phyloP scores from a whole-genome alignment of 1,140 invertebrate genomes.

The fruit fly (Drosophila melanogaster) region Release_6_plus_ISO1_MT NC_004354.4:20371001-20371500 shows the following conservation, averaged over 20 bases:
- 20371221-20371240: slow-evolving; percentile 34
- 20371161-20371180: not conserved
- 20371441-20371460: slow-evolving; percentile 71
- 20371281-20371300: slow-evolving; percentile 78
- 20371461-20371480: slow-evolving; percentile 15
- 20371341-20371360: slow-evolving; percentile 42
- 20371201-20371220: slow-evolving; percentile 11
- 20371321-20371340: slow-evolving; percentile 43
- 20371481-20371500: not conserved
- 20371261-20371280: slow-evolving; percentile 27
- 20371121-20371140: slow-evolving; percentile 49
- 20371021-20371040: slow-evolving; percentile 48
- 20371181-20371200: not conserved
- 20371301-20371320: slow-evolving; percentile 81
- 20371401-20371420: slow-evolving; percentile 67
- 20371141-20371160: slow-evolving; percentile 31
- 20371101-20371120: slow-evolving; percentile 60
- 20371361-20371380: slow-evolving; percentile 20
- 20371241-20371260: not conserved
- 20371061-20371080: not conserved
- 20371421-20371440: slow-evolving; percentile 64
- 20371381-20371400: slow-evolving; percentile 9
- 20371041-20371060: not conserved
- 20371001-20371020: slow-evolving; percentile 44
- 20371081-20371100: slow-evolving; percentile 56